phyloP scores from a whole-genome alignment of 1,140 invertebrate species.

The Zaprionus vittiger region DNA sequence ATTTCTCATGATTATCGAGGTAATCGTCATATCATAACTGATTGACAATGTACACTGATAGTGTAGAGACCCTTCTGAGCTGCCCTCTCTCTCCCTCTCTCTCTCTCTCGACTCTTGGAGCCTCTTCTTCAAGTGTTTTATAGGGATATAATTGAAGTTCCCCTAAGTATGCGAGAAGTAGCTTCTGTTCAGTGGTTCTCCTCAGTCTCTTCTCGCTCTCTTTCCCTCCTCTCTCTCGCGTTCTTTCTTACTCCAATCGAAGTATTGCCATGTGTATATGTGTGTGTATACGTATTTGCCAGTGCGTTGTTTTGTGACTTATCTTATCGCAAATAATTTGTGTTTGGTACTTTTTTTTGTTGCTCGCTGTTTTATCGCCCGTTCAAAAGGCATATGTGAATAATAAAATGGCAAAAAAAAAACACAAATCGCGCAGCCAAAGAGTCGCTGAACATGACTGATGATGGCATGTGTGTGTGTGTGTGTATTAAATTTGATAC shows the following conservation, averaged over 20 bases:
- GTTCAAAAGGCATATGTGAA: slow-evolving; percentile 64
- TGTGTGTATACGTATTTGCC: background rate
- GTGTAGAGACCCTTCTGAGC: background rate
- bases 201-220: background rate
- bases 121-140: slow-evolving; percentile 2
- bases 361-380: slow-evolving; percentile 73
- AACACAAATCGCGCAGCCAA: slow-evolving; percentile 32
- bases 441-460: slow-evolving; percentile 56
- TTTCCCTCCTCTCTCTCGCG: background rate
- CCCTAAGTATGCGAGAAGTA: background rate
- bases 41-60: background rate
- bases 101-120: background rate
- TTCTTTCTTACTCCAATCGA: background rate
- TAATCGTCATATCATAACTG: background rate
- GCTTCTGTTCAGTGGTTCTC: no score
- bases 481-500: slow-evolving; percentile 39
- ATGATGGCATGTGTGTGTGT: slow-evolving; percentile 45
- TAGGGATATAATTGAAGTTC: background rate
- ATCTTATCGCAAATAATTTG: slow-evolving; percentile 69
- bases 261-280: background rate
- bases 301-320: slow-evolving; percentile 56
- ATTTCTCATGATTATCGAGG: background rate
- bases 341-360: slow-evolving; percentile 49
- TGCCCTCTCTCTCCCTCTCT: background rate
- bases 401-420: slow-evolving; percentile 58